A percentile compares a stretch with the other conserved stretches of the same genome.
Evolutionary conservation across 2,113 vertebrate species (phyloP).

Genomic region (Lota lota): DNA sequence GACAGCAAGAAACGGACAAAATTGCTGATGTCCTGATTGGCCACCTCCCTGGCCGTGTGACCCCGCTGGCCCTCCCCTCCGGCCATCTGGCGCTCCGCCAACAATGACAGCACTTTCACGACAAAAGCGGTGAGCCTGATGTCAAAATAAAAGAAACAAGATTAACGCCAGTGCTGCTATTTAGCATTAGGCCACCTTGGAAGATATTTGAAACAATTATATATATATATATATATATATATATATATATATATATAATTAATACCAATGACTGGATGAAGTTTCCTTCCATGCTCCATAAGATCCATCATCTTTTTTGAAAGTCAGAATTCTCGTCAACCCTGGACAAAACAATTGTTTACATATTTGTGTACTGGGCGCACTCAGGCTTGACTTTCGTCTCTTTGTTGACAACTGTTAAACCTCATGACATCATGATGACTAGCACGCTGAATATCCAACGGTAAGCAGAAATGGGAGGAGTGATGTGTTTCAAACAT

Average conservation of each 20-base stretch:
- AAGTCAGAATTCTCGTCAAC: conserved; percentile 65
- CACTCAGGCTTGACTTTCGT: too few relatives aligned
- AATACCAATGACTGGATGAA: conserved; percentile 78
- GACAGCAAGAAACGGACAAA: conserved; percentile 69
- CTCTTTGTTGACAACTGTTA: not conserved
- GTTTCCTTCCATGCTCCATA: conserved; percentile 61
- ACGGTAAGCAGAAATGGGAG: too few relatives aligned
- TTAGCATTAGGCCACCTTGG: too few relatives aligned
- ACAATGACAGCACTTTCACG: conserved; percentile 77
- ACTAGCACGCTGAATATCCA: too few relatives aligned
- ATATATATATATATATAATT: not conserved
- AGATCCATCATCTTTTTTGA: conserved; percentile 61
- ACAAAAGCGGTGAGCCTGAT: conserved; percentile 81
- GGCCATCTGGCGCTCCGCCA: conserved; percentile 45
- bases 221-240: not conserved
- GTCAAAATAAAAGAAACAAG: not conserved
- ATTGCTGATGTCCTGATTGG: conserved; percentile 52
- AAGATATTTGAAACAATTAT: too few relatives aligned
- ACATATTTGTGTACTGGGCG: not conserved
- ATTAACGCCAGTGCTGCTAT: too few relatives aligned
- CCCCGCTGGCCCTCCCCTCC: not conserved
- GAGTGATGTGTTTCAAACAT: too few relatives aligned
- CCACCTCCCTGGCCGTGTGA: conserved; percentile 24
- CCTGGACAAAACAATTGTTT: conserved; percentile 56
- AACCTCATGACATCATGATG: not conserved